Percentiles rank a stretch among this genome's conserved stretches.
Evolutionary conservation across 1,140 invertebrate species (phyloP).

Genomic region (Tetramorium simillimum): DNA sequence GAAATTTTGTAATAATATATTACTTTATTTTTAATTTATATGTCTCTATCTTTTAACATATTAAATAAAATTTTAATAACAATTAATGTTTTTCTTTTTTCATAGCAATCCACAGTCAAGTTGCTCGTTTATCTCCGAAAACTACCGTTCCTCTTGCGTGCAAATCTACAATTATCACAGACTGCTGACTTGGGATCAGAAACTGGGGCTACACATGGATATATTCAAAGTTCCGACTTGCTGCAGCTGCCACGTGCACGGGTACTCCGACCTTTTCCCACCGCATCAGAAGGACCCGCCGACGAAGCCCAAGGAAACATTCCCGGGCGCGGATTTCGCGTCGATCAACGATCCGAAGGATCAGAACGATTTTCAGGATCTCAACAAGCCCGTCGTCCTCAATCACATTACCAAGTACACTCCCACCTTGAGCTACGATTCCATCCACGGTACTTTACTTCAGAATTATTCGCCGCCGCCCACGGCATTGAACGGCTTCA

Average conservation of each 20-base stretch:
- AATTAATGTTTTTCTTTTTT: neutral
- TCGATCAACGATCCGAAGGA: slow-evolving; percentile 74
- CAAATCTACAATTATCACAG: slow-evolving; percentile 95
- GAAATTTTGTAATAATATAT: neutral
- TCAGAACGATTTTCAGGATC: slow-evolving; percentile 59
- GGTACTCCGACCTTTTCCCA: slow-evolving; percentile 89
- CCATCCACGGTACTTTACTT: slow-evolving; percentile 63
- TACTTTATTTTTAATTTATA: neutral
- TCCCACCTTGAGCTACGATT: slow-evolving; percentile 63
- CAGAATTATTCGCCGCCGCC: neutral
- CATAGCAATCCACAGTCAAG: slow-evolving; percentile 90
- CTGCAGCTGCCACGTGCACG: slow-evolving; percentile 93
- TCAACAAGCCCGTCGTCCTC: slow-evolving; percentile 51
- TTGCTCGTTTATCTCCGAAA: slow-evolving; percentile 92
- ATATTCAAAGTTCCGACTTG: slow-evolving; percentile 95
- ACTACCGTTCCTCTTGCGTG: slow-evolving; percentile 92
- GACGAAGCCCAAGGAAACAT: slow-evolving; percentile 75
- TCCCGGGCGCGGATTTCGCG: slow-evolving; percentile 82
- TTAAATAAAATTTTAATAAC: neutral
- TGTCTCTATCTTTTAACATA: neutral
- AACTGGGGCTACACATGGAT: slow-evolving; percentile 93
- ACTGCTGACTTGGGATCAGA: slow-evolving; percentile 93
- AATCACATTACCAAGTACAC: slow-evolving; percentile 73
- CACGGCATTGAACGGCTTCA: neutral
- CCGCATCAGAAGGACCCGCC: slow-evolving; percentile 84